A percentile compares a stretch with the other conserved stretches of the same genome.
phyloP scores from a whole-genome alignment of 2,888 invertebrate genomes.

The Apamea crenata region DNA sequence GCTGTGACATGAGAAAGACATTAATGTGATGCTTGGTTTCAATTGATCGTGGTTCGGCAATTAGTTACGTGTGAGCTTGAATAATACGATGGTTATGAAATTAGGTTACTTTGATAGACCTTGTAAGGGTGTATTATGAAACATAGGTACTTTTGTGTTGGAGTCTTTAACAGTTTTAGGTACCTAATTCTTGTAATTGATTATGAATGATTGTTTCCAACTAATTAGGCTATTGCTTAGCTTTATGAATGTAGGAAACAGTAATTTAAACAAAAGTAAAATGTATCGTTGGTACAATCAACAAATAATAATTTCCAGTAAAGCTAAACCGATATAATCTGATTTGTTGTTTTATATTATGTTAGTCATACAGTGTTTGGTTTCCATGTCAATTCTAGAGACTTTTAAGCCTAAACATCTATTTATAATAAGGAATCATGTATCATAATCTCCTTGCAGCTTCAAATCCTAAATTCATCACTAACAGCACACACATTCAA shows the following conservation, averaged over 20 bases:
- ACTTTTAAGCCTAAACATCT: background rate
- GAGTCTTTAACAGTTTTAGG: background rate
- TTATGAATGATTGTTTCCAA: background rate
- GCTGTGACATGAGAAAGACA: slow-evolving; percentile 22
- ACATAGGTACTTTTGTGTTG: background rate
- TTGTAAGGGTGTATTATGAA: background rate
- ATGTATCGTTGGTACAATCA: background rate
- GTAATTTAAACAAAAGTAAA: too few species aligned
- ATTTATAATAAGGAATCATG: background rate
- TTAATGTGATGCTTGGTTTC: slow-evolving; percentile 4
- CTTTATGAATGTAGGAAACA: too few species aligned
- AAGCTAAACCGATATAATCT: background rate
- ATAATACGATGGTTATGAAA: slow-evolving; percentile 14
- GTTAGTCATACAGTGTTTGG: background rate
- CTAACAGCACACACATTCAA: background rate
- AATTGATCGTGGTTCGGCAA: slow-evolving; percentile 23
- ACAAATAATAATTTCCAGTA: background rate
- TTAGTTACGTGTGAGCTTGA: slow-evolving; percentile 10
- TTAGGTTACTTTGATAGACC: background rate
- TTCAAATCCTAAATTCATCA: background rate
- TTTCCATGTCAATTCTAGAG: background rate
- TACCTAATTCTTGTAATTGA: background rate
- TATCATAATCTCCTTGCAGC: background rate
- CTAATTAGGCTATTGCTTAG: too few species aligned
- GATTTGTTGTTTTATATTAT: background rate